Base-by-base conservation (phyloP, 2,888 invertebrate genomes). In the Scaptomyza reducta region DNA sequence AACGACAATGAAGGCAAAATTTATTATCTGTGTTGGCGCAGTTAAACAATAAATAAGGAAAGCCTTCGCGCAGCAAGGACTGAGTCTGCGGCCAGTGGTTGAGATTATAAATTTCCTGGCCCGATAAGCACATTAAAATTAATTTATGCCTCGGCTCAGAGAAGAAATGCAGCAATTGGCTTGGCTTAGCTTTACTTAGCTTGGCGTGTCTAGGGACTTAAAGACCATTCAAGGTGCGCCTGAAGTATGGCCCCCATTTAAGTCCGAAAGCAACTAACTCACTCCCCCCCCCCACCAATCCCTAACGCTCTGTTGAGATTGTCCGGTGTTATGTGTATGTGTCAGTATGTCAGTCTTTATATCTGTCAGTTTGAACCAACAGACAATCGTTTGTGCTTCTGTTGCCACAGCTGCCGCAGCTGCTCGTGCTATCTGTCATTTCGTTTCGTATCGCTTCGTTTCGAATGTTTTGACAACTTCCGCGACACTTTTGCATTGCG, bases 381-480 rank as follows among this genome's bases (percentile, higher is more conserved):
- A 66, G 61, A 45, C 68, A 49, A 35, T 45, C 42, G 73, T 33
- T 49, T 49, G 33, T 50, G 49, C n/a, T 49, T 49, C 29, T 29
- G 35, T 5, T 35, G 35, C 35, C 40, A 6, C 6, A 31, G 11
- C 25, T 42, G 22, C 4, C 25, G 44, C 9, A 25, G 25, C 4
- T 22, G 22, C 25, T 9, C 22, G 42, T 59, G 67, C 68, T 73
- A 62, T 74, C 77, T 74, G 67, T 49, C 72, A 62, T 72, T 76
- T 62, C 31, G 74, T 54, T 66, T 60, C 69, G 65, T 55, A 65
- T 73, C 69, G 63, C 73, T 68, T 64, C 65, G 73, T 64, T 77
- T 66, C 62, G 74, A 73, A 74, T 86, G 86, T 86, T 82, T 82
- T 87, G 82, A 87, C 88, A 82, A 82, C 82, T 82, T 82, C 82